A percentile compares a stretch with the other conserved stretches of the same genome.
phyloP scores from a whole-genome alignment of 2,888 invertebrate genomes.

The Euplexia lucipara region DNA sequence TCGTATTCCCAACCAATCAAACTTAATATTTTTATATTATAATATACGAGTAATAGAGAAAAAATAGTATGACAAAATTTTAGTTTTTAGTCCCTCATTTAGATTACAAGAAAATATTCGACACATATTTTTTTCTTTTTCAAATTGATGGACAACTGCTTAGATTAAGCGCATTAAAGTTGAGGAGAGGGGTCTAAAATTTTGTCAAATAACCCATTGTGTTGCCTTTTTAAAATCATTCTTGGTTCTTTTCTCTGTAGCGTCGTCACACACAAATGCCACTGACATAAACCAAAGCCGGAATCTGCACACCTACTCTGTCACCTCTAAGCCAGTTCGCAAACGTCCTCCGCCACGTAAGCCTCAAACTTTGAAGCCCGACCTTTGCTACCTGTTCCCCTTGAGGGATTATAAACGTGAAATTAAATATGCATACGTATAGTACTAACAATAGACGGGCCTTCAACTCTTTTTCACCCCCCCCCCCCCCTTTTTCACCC shows the following conservation, averaged over 20 bases:
- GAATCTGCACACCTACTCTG: slow-evolving; percentile 31
- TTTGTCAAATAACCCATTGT: too few species aligned
- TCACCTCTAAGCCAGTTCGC: slow-evolving; percentile 32
- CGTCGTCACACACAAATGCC: neutral
- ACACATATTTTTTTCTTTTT: too few species aligned
- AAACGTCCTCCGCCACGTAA: slow-evolving; percentile 36
- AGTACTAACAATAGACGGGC: slow-evolving; percentile 47
- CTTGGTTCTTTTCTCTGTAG: neutral
- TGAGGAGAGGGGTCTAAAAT: too few species aligned
- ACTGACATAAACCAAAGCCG: slow-evolving; percentile 22
- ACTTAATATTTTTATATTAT: too few species aligned
- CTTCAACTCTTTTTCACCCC: slow-evolving; percentile 37
- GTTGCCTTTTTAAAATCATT: too few species aligned
- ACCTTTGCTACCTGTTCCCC: slow-evolving; percentile 42
- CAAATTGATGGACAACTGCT: too few species aligned
- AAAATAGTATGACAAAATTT: too few species aligned
- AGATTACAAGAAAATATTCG: too few species aligned
- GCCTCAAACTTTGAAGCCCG: slow-evolving; percentile 34
- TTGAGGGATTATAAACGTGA: slow-evolving; percentile 47
- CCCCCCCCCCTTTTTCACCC: neutral
- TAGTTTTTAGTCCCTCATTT: too few species aligned
- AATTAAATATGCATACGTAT: slow-evolving; percentile 52
- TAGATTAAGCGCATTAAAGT: too few species aligned
- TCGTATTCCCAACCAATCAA: too few species aligned
- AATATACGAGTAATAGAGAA: too few species aligned